Evolutionary conservation across 2,888 invertebrate species (phyloP), one percentile per base, ranked within the genome.

Genomic region (Eustalomyia histrio): DNA sequence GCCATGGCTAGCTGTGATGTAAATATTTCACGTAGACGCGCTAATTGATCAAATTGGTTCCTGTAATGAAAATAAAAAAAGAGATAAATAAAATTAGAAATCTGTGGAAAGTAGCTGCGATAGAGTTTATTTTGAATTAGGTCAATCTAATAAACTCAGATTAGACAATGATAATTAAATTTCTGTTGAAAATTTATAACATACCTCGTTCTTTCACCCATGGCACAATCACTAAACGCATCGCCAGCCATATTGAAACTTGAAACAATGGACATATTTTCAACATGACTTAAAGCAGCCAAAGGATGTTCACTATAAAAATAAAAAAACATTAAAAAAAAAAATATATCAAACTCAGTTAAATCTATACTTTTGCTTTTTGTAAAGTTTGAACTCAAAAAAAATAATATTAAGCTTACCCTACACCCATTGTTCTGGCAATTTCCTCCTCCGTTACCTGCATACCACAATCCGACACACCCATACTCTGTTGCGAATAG

Each of bases 381-480:
- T n/a, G n/a, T n/a, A 21, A 21, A 21, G 2, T 21, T 21, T 21
- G 21, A 21, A 21, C 21, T 21, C 21, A 21, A 21, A 21, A 21
- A 21, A 47, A 47, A 47, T 47, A n/a, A 47, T 47, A 1, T 39
- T 39, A 2, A 35, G 84, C 86, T 85, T 91, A 90, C 85, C 92
- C 92, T 57, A 94, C 94, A 52, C 94, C 94, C 95, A 97, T 96
- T 86, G 96, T 96, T 69, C 94, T 92, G 5, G 96, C 96, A 81
- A 97, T 97, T 88, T 97, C 97, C 91, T 97, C 97, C 91, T 97
- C 97, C 7, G 97, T 97, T 68, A 97, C 97, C 92, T 97, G 97
- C 71, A 97, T 92, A 85, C 97, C 97, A 79, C 94, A 94, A 89
- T 96, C 97, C 90, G 95, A 95, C 92, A 94, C 96, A 7, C 84